Evolutionary conservation across 2,797 vertebrate genomes (phyloP).

Genomic region (Simalia tracyae): DNA sequence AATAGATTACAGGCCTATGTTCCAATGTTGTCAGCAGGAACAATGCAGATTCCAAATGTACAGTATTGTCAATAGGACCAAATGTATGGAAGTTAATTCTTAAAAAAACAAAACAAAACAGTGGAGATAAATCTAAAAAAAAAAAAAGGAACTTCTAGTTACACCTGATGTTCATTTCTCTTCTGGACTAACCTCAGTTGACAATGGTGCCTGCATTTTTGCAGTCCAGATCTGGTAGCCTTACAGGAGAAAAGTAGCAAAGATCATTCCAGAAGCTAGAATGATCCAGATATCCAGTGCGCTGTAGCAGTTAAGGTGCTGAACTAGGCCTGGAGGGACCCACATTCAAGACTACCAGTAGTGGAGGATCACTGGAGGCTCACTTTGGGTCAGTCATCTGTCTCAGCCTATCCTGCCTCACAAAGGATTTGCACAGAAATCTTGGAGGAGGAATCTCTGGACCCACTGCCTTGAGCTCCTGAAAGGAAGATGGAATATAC

Average conservation of each 20-base stretch:
- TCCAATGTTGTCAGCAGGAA: constrained; percentile 12
- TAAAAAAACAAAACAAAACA: not conserved
- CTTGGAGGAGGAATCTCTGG: not conserved
- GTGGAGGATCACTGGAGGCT: not conserved
- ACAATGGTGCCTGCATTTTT: not conserved
- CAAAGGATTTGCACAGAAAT: not conserved
- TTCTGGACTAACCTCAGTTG: not conserved
- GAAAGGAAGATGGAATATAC: not conserved
- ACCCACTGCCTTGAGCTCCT: not conserved
- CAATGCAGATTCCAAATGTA: not conserved
- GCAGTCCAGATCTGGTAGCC: not conserved
- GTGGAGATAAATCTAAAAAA: not conserved
- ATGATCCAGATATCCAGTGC: not conserved
- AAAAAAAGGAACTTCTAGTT: not conserved
- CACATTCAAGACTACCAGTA: not conserved
- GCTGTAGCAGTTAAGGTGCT: not conserved
- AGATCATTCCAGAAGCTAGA: not conserved
- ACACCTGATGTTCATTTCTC: not conserved
- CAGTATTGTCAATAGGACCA: not conserved
- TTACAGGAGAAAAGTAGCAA: not conserved
- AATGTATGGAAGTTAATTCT: constrained; percentile 23
- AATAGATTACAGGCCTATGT: not conserved
- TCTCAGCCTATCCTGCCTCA: not conserved
- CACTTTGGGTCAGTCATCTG: not conserved
- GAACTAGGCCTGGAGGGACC: not conserved